Evolutionary conservation across 2,888 invertebrate genomes (phyloP).

Genomic region (Calliopum simillimum): DNA sequence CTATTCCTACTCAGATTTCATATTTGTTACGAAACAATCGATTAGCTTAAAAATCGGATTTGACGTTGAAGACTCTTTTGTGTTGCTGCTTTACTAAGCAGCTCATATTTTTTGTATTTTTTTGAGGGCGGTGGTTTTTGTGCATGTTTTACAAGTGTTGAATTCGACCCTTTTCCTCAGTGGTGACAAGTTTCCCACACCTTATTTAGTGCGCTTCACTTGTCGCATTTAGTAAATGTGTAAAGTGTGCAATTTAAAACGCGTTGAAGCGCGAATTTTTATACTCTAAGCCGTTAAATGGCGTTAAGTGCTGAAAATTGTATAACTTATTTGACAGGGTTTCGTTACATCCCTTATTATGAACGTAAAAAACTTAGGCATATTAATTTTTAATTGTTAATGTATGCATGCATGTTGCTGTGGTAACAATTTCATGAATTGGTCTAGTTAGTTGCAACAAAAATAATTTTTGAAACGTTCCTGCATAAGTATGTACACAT

Average conservation of each 20-base stretch:
- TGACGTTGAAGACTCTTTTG: constrained; percentile 53
- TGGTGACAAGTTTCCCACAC: constrained; percentile 57
- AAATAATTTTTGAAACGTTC: no score
- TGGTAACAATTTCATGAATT: neutral
- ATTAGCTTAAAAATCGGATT: constrained; percentile 64
- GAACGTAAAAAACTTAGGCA: no score
- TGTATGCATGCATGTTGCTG: neutral
- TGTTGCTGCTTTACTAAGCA: constrained; percentile 30
- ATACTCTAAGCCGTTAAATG: constrained; percentile 59
- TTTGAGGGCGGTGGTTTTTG: constrained; percentile 27
- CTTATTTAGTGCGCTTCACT: constrained; percentile 41
- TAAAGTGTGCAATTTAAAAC: constrained; percentile 54
- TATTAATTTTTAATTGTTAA: neutral
- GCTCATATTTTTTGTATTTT: constrained; percentile 46
- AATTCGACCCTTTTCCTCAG: constrained; percentile 9
- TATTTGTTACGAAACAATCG: constrained; percentile 49
- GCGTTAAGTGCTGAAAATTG: constrained; percentile 17
- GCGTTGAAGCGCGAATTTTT: constrained; percentile 58
- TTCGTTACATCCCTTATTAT: neutral
- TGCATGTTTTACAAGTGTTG: constrained; percentile 36
- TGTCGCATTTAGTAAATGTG: constrained; percentile 22
- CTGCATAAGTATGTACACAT: no score
- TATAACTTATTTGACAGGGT: neutral
- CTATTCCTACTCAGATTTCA: neutral
- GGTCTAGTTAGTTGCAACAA: neutral